Evolutionary conservation across 2,113 vertebrate species (phyloP), one percentile per base, ranked within the genome.

Genomic region (Chlorocebus sabaeus): DNA sequence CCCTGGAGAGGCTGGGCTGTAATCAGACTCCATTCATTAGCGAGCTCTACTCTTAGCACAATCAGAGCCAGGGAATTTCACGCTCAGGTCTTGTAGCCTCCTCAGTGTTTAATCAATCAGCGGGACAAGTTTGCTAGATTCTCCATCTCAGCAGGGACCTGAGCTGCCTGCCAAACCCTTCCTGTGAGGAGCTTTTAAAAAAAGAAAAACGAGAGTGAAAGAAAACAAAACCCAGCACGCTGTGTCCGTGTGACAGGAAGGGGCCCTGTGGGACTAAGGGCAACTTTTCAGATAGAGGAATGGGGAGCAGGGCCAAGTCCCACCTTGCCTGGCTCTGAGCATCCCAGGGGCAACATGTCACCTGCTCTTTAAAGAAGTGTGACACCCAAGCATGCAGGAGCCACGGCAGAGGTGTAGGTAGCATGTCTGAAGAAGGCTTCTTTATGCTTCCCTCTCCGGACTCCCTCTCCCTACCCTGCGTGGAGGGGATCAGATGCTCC

Each of bases 71-170:
- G 59, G 67, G 82, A 61, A 81, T 94, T 85, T 93, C 95, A 80
- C 0, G 2, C 95, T 91, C 3, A 0, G 0, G 0, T 80, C 89
- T 70, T 93, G n/a, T 2, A n/a, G 64, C 0, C 1, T 80, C 55
- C n/a, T 79, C 87, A 16, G 8, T 35, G 64, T 97, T 97, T 93
- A 94, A 98, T 86, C 98, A 96, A 38, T 88, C 95, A 50, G 95
- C 10, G 0, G 1, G 7, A 86, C 45, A 25, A 40, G 14, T 8
- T 57, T 92, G 90, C 96, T 89, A 78, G 81, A 84, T 23, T 13
- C 67, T 1, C 4, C 13, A 3, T 94, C 64, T 2, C 94, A 82
- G 78, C 27, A 7, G 87, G 95, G 40, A 25, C 79, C 38, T 1
- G 1, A 87, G 89, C 83, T 93, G 89, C 59, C 83, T 95, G 95